These are phyloP conservation scores for Phocides pigmalion DNA, from an alignment of 1,140 invertebrate genomes.

Conservation along the genomic window DNA sequence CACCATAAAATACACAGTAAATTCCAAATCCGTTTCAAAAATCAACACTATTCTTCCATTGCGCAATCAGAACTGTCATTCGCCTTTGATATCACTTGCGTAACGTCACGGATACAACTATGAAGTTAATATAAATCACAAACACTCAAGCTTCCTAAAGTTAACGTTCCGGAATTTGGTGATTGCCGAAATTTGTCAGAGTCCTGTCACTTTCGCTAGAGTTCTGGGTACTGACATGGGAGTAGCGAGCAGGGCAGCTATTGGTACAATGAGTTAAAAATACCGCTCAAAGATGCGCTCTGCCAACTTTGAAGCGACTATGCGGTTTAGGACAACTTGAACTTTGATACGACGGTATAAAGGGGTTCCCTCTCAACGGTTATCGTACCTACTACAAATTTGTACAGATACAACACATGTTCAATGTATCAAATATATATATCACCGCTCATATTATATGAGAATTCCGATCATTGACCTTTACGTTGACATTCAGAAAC, in stretches of 20 bases:
- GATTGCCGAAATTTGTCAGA: conserved; percentile 34
- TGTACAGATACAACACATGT: conserved; percentile 12
- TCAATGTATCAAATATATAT: conserved; percentile 14
- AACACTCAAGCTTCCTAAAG: neutral
- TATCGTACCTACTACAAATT: conserved; percentile 33
- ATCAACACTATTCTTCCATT: conserved; percentile 51
- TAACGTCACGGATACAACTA: conserved; percentile 7
- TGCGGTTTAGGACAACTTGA: conserved; percentile 70
- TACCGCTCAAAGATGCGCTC: conserved; percentile 80
- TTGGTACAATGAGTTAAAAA: conserved; percentile 83
- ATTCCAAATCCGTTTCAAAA: conserved; percentile 42
- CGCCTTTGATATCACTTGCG: conserved; percentile 38
- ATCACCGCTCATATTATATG: conserved; percentile 30
- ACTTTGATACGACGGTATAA: conserved; percentile 67
- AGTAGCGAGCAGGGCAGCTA: conserved; percentile 69
- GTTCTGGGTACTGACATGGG: conserved; percentile 64
- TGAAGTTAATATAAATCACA: conserved; percentile 35
- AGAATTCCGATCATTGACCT: conserved; percentile 47
- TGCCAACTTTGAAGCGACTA: conserved; percentile 70
- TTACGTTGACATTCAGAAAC: conserved; percentile 42
- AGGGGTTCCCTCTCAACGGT: conserved; percentile 44
- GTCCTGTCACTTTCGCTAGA: conserved; percentile 73
- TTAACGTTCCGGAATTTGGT: conserved; percentile 8
- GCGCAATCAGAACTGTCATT: conserved; percentile 43
- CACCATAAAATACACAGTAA: conserved; percentile 53